Evolutionary conservation across 2,888 invertebrate genomes (phyloP), one percentile per base, ranked within the genome.

Genomic region (Ptycholaimellus sp.): DNA sequence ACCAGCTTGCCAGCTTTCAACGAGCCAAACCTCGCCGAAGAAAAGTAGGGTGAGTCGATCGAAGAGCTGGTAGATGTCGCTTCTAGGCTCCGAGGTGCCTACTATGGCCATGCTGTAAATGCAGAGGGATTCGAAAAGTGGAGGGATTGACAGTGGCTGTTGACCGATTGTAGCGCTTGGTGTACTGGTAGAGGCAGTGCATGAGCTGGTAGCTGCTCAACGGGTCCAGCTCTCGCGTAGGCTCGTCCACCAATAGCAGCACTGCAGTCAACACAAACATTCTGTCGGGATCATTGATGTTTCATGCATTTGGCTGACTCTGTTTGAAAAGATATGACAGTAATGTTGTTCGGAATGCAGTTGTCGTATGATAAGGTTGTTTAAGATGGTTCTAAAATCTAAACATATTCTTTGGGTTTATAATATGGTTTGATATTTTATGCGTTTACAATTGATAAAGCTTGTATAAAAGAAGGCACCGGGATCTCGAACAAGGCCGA

Each of bases 41-140:
- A 83, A 85, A 3, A 87, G 65, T 54, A 83, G 78, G 3, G 85
- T 71, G 1, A 85, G 80, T 23, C 80, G 69, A 60, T 87, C 85
- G 49, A 93, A 68, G 59, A 90, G 81, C 5, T 87, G 87, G 55
- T 90, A 79, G 1, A 93, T 85, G 59, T 93, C 90, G 35, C 79
- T 73, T 52, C 87, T 68, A 0, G 87, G 85, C 50, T 82, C 81
- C 56, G 83, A 81, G 73, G 85, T 75, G 0, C 83, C 83, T 3
- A 87, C 63, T 37, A 87, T 68, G 25, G 85, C 79, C 25, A 82
- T 79, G 30, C n/a, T n/a, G n/a, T n/a, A n/a, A n/a, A n/a, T n/a
- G n/a, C n/a, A n/a, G n/a, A n/a, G n/a, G n/a, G n/a, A n/a, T n/a
- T n/a, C n/a, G n/a, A n/a, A n/a, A n/a, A n/a, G n/a, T n/a, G n/a